Base-by-base conservation (phyloP, 2,888 invertebrate genomes). In the Atethmia centrago region DNA sequence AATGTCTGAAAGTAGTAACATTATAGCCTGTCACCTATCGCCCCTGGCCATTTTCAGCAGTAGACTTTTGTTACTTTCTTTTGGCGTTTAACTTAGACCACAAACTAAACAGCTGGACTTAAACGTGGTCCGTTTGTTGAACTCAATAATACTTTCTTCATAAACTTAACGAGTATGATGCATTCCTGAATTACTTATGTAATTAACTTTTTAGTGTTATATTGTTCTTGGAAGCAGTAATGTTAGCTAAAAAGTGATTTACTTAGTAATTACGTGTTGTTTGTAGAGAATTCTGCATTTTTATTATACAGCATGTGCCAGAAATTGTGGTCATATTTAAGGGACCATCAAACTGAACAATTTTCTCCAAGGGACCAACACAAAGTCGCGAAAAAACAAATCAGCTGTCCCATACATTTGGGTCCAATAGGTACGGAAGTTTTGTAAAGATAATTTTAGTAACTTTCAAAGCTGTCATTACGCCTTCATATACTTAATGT, bases 91-190 rank as follows among this genome's bases (percentile, higher is more conserved):
- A 74, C 74, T 77, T 83, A 58, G 0, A 72, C 73, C 82, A 73
- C 61, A 56, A 42, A n/a, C 25, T n/a, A 72, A 72, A 58, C 65
- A 71, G 45, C 69, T 72, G 70, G 56, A 71, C 76, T 71, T 75
- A 64, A 76, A 78, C 76, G 80, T 83, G 82, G 85, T 86, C 89
- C 89, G 90, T 89, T 90, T 91, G 85, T 91, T 90, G 87, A 90
- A 90, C 89, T 85, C 81, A 72, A 85, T 86, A 74, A 28, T 84
- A 74, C 90, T 91, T 89, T 84, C 87, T 84, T 86, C 78, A 83
- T 1, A 82, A 70, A 83, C 89, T 91, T 89, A 90, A 88, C 75
- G 61, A 84, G 81, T 80, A 83, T 85, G 76, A 87, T 87, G 82
- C 82, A 79, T 83, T 72, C 68, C 73, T 74, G 68, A 69, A 80